Base-by-base conservation (phyloP, 64 coral and sea anemone genomes). In the Porites australiensis region DNA sequence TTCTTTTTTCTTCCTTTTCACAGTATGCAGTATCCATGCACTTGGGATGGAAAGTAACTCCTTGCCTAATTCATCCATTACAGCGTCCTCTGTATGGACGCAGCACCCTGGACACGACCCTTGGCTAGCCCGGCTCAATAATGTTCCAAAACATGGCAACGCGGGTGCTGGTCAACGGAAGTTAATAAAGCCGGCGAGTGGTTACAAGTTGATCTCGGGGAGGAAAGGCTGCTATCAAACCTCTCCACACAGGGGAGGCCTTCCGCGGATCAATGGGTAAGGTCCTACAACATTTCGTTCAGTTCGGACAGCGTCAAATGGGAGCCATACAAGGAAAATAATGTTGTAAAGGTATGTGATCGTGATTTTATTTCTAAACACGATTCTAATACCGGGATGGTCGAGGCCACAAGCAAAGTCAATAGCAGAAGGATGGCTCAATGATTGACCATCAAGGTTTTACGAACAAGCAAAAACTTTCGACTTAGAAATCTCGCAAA, bases 231-330 rank as follows among this genome's bases (percentile, higher is more conserved):
- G 71, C 37, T 74, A 44, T 48, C 27, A 13, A 74, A 74, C 45
- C 37, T 74, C 12, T 37, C 71, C 71, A 74, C 71, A 48, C 71
- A 74, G 71, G 71, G 71, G 71, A 74, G 37, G 44, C 71, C 71
- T 47, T 45, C 27, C 27, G 27, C 1, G 54, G 8, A 74, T 8
- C 71, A 74, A 37, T 74, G 71, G 71, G 71, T 74, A 37, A 74
- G 1, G 44, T 74, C 71, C 11, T 74, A 74, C 15, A 74, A 74
- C 45, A 44, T 74, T 45, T 15, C 47, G 27, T 74, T 74, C 44
- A 74, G 71, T 44, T 74, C 71, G 47, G 44, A 74, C 44, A 37
- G 71, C 9, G 1, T 44, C 45, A 74, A 74, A 9, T 74, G 71
- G 71, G 3, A 74, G 4, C 12, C 45, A 74, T 74, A 74, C 44